Percentiles rank a stretch among this genome's conserved stretches.
phyloP scores from a whole-genome alignment of 2,888 invertebrate species.

The Laothoe populi region DNA sequence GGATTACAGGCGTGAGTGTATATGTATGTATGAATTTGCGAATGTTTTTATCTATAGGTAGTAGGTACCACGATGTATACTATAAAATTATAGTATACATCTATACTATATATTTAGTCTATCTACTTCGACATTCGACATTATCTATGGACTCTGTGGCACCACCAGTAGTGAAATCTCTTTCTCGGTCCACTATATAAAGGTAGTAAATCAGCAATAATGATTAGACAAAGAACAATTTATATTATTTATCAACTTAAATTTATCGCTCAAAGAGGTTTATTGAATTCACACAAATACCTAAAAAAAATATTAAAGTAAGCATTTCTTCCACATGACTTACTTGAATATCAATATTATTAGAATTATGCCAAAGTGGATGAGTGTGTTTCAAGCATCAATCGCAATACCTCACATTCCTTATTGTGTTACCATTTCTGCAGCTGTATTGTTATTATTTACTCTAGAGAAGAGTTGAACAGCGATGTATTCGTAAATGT shows the following conservation, averaged over 20 bases:
- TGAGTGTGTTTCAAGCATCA: constrained; percentile 54
- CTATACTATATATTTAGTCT: no score
- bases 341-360: constrained; percentile 60
- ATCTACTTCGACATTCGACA: no score
- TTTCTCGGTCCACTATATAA: no score
- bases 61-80: no score
- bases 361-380: constrained; percentile 56
- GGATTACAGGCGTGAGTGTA: no score
- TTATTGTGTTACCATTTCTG: constrained; percentile 5
- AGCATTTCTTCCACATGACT: constrained; percentile 47
- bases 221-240: no score
- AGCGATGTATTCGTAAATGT: constrained; percentile 38
- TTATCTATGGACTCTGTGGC: no score
- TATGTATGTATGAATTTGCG: no score
- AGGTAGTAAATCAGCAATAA: neutral
- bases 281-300: constrained; percentile 1
- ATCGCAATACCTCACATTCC: constrained; percentile 30
- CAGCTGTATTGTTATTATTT: no score
- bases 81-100: no score
- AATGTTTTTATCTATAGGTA: no score
- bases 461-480: neutral
- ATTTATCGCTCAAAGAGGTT: neutral
- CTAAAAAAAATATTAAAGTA: constrained; percentile 37
- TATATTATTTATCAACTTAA: neutral
- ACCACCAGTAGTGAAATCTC: no score